These are phyloP conservation scores for Otolemur garnettii DNA, from an alignment of 2,113 vertebrate species.

Conservation along the genomic window DNA sequence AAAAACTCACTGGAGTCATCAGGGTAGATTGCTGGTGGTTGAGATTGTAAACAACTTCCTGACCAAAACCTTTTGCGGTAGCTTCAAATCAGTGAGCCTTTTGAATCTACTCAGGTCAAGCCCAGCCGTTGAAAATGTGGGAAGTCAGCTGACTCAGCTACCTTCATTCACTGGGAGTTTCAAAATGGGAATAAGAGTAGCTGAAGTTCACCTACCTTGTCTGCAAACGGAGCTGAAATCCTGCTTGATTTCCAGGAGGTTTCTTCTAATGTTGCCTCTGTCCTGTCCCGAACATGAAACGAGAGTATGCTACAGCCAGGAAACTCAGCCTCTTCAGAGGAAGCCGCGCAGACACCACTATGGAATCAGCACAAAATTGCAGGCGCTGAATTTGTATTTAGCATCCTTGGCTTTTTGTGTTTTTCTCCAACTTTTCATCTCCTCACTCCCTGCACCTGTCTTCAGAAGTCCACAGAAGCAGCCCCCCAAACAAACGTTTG, in stretches of 20 bases:
- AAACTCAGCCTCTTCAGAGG: background rate
- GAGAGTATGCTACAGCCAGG: background rate
- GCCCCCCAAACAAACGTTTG: background rate
- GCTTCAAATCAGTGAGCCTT: background rate
- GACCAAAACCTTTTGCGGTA: slow-evolving; percentile 24
- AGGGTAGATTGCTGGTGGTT: slow-evolving; percentile 2
- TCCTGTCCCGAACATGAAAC: background rate
- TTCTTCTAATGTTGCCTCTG: background rate
- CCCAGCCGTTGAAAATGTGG: background rate
- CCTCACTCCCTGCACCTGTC: background rate
- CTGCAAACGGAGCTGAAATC: background rate
- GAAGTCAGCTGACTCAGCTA: background rate
- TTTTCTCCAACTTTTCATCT: background rate
- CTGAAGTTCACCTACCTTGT: background rate
- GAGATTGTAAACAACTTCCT: slow-evolving; percentile 37
- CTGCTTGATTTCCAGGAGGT: background rate
- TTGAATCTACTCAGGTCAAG: background rate
- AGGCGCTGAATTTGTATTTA: background rate
- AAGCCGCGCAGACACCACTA: background rate
- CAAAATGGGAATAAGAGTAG: background rate
- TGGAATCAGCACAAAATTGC: background rate
- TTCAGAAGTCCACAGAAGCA: background rate
- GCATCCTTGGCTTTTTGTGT: background rate
- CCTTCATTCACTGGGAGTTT: background rate
- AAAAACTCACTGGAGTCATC: background rate